Conservation (phyloP, 2,888 invertebrate species). For the Heliconius ethilla region DNA sequence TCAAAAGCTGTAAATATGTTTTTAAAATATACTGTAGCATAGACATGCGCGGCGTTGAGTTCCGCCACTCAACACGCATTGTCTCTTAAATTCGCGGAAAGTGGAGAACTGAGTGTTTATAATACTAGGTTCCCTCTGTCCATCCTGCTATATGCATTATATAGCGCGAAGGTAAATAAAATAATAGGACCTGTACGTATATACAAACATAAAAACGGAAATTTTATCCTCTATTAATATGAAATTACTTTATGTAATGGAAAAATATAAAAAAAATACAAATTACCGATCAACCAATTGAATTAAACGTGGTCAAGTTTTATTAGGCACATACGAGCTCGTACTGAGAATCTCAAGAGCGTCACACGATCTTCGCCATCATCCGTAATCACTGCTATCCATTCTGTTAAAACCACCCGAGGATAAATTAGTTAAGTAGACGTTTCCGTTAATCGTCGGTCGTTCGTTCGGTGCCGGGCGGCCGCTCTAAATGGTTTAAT, state of each 20-base stretch:
- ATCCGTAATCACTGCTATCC: conserved; percentile 82
- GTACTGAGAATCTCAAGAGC: conserved; percentile 32
- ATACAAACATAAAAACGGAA: not conserved
- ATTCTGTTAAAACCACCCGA: conserved; percentile 83
- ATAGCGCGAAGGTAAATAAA: no score
- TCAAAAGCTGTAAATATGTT: no score
- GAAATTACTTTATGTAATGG: no score
- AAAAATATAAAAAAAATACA: not conserved
- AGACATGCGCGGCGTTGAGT: no score
- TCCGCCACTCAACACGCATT: no score
- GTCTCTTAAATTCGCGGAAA: no score
- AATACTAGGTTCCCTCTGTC: no score
- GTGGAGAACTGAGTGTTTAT: no score
- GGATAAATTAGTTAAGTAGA: conserved; percentile 83
- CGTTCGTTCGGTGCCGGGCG: conserved; percentile 75
- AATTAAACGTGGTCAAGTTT: not conserved
- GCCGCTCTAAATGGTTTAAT: conserved; percentile 82
- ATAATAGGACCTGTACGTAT: no score
- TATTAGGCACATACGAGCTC: not conserved
- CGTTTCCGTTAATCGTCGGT: conserved; percentile 82
- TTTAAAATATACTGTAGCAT: no score
- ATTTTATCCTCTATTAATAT: not conserved
- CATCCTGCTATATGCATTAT: no score
- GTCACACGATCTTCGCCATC: conserved; percentile 47
- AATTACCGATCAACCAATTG: not conserved